Evolutionary conservation across 2,888 invertebrate genomes (phyloP).

Genomic region (Eristalis tenax): DNA sequence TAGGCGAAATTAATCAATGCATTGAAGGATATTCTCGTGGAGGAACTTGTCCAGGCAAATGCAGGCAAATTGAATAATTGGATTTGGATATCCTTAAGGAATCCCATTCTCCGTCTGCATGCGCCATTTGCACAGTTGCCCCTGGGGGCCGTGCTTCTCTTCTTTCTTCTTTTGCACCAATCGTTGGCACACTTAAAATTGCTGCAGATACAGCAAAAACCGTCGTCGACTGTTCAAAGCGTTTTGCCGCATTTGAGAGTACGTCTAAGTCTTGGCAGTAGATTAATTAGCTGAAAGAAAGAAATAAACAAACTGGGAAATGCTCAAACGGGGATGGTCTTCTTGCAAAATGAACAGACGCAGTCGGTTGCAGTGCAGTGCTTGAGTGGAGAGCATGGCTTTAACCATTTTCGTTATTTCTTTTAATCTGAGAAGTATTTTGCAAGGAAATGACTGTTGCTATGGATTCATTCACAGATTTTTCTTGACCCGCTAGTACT

Average conservation of each 20-base stretch:
- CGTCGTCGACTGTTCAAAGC: neutral
- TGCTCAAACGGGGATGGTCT: neutral
- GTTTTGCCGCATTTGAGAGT: neutral
- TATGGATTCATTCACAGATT: no score
- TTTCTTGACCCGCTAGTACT: no score
- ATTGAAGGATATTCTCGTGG: neutral
- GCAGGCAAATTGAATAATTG: conserved; percentile 64
- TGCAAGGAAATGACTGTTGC: no score
- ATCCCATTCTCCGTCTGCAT: conserved; percentile 23
- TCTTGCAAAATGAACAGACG: neutral
- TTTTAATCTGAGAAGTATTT: no score
- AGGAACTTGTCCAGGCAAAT: conserved; percentile 2
- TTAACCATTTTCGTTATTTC: no score
- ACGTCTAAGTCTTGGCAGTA: neutral
- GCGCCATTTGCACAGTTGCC: conserved; percentile 27
- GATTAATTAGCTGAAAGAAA: neutral
- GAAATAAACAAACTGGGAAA: neutral
- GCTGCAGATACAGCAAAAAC: neutral
- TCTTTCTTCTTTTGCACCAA: neutral
- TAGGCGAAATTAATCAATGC: conserved; percentile 9
- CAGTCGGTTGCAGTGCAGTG: neutral
- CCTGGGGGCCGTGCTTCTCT: neutral
- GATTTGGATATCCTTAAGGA: conserved; percentile 53
- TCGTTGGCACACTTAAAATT: neutral
- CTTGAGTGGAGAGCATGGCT: neutral